Evolutionary conservation across 2,888 invertebrate genomes (phyloP), one percentile per base, ranked within the genome.

Genomic region (Boloria selene): DNA sequence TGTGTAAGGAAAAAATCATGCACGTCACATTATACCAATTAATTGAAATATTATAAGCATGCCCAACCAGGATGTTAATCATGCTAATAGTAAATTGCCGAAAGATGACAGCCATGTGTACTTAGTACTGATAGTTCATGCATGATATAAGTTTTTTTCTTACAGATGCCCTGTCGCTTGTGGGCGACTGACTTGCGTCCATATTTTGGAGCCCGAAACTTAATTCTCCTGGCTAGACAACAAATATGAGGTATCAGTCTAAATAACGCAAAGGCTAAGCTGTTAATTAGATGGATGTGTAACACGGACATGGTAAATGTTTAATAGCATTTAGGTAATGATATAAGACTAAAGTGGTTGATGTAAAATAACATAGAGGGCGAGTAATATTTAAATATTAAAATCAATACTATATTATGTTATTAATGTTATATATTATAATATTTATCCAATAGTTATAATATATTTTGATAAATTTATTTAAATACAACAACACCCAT

Each of bases 141-240:
- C 88, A 82, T n/a, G n/a, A n/a, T 79, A 78, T 76, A 77, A 73
- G 68, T 76, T 78, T 82, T 79, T 38, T 78, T 82, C 91, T 91
- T 92, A 91, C 91, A 85, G 87, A 75, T 78, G 84, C 85, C 79
- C 87, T 81, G 83, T 90, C 90, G 80, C 83, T 83, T 87, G 81
- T 83, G 81, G 83, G 80, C 76, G 85, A 78, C 83, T 87, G 88
- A 77, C 85, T 79, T 64, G 85, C 73, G 77, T 91, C 91, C 89
- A 91, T 76, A 83, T 87, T 88, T 81, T 84, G 84, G 56, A 91
- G 89, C 77, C 88, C 88, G 82, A 88, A 85, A 80, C 85, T 86
- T 83, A 88, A 81, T 77, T 91, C 90, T 76, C 85, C 82, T 71
- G 89, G 85, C 92, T 91, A 81, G 68, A 70, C 64, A 72, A 72